phyloP scores from a whole-genome alignment of 92 coral and sea anemone species.

The Porites divaricata region DNA sequence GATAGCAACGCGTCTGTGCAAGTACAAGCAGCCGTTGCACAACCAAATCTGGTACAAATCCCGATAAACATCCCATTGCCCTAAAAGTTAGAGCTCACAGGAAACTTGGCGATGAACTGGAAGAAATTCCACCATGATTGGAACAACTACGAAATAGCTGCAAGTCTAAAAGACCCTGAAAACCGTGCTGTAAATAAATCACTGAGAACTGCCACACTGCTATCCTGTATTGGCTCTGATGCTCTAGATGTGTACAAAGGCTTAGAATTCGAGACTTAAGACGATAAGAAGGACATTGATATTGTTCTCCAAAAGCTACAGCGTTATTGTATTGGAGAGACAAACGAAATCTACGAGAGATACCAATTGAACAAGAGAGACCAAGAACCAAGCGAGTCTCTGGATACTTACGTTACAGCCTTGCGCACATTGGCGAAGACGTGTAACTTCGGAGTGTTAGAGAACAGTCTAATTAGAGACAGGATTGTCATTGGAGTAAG shows the following conservation, averaged over 20 bases:
- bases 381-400: too few relatives aligned
- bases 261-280: conserved; percentile 54
- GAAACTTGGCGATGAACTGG: conserved; percentile 56
- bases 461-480: conserved; percentile 53
- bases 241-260: conserved; percentile 73
- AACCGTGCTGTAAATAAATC: conserved; percentile 33
- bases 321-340: conserved; percentile 70
- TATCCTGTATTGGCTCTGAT: conserved; percentile 67
- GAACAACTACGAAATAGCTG: conserved; percentile 52
- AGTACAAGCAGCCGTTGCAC: not conserved
- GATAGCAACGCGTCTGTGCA: not conserved
- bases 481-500: conserved; percentile 53
- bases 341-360: conserved; percentile 73
- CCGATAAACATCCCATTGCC: conserved; percentile 62
- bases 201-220: conserved; percentile 56
- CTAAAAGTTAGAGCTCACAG: conserved; percentile 33
- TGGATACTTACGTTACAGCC: too few relatives aligned
- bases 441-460: too few relatives aligned
- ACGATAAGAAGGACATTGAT: conserved; percentile 59
- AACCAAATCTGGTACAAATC: conserved; percentile 26
- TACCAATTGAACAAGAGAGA: conserved; percentile 57
- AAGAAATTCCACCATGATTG: conserved; percentile 53
- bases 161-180: conserved; percentile 29
- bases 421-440: too few relatives aligned
- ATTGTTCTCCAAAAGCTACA: conserved; percentile 64